Evolutionary conservation across 1,140 invertebrate genomes (phyloP).

Genomic region (Cylas formicarius): DNA sequence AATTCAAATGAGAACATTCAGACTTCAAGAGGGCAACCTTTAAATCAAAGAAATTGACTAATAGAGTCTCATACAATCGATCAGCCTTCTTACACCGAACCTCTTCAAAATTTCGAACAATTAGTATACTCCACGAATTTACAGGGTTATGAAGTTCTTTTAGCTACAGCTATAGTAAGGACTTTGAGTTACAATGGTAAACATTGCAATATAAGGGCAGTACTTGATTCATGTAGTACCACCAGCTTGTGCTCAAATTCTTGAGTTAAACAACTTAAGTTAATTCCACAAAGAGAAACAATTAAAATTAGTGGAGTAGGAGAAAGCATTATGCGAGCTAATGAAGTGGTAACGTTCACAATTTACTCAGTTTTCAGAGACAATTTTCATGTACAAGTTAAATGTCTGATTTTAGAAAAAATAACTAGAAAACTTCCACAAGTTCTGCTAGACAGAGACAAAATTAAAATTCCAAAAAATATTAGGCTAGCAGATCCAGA

Average conservation of each 20-base stretch:
- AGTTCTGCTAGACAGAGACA: not conserved
- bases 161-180: slow-evolving; percentile 6
- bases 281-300: not conserved
- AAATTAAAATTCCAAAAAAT: slow-evolving; percentile 6
- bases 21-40: no score
- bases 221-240: slow-evolving; percentile 3
- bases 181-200: slow-evolving; percentile 1
- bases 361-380: no score
- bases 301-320: not conserved
- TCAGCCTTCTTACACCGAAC: not conserved
- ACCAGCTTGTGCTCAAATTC: not conserved
- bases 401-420: not conserved
- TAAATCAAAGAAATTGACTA: no score
- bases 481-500: not conserved
- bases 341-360: slow-evolving; percentile 4
- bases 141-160: not conserved
- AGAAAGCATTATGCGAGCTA: not conserved
- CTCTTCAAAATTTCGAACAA: not conserved
- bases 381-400: not conserved
- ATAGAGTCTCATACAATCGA: not conserved
- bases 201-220: not conserved
- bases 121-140: not conserved
- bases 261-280: slow-evolving; percentile 1
- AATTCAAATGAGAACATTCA: no score
- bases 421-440: slow-evolving; percentile 5